Percentiles rank a stretch among this genome's conserved stretches.
These are phyloP conservation scores for Pterostichus madidus DNA, from an alignment of 2,888 invertebrate species.

Conservation along the genomic window DNA sequence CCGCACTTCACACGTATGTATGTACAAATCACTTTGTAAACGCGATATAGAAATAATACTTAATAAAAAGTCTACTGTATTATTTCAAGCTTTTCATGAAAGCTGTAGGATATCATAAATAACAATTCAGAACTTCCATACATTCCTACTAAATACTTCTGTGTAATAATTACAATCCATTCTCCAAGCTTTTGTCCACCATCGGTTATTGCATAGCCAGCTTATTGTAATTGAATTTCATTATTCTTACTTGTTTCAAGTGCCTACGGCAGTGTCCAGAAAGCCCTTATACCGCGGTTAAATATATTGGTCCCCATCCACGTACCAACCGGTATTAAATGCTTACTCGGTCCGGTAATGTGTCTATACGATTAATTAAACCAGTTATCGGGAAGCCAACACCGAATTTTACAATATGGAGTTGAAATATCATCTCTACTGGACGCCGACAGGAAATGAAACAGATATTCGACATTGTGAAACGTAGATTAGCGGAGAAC, in stretches of 20 bases:
- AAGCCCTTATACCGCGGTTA: not conserved
- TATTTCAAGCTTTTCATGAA: not conserved
- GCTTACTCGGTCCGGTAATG: conserved; percentile 55
- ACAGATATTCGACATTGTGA: conserved; percentile 47
- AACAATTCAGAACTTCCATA: no score
- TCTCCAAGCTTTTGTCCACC: no score
- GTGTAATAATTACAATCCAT: no score
- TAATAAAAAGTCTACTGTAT: not conserved
- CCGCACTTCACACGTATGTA: no score
- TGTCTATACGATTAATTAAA: conserved; percentile 26
- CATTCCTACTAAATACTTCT: no score
- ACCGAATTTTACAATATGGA: conserved; percentile 6
- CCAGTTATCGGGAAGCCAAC: conserved; percentile 6
- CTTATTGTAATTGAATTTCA: conserved; percentile 38
- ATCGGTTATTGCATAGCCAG: not conserved
- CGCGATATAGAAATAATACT: no score
- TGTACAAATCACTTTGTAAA: no score
- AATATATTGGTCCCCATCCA: conserved; percentile 48
- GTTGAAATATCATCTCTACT: conserved; percentile 47
- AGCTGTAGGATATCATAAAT: no score
- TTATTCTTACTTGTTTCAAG: conserved; percentile 37
- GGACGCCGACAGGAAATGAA: conserved; percentile 38
- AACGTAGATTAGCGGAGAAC: conserved; percentile 15
- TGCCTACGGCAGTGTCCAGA: not conserved
- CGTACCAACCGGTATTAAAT: conserved; percentile 53